These are phyloP conservation scores for Doryteuthis pealeii DNA, from an alignment of 1,140 invertebrate genomes.

Conservation along the genomic window DNA sequence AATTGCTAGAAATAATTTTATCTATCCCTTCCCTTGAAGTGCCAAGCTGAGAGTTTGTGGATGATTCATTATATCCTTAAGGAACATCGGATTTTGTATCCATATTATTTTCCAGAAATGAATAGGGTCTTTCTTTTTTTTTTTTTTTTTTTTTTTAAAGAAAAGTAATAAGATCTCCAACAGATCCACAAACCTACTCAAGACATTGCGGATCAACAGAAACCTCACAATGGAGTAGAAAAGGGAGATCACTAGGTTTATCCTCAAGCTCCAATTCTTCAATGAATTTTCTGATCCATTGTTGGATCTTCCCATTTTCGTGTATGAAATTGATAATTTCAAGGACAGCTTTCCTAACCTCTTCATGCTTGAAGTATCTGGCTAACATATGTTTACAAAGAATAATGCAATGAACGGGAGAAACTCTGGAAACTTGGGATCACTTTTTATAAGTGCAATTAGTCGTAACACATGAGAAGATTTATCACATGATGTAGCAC, in stretches of 20 bases:
- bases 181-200: background rate
- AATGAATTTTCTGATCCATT: background rate
- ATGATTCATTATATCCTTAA: background rate
- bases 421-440: no score
- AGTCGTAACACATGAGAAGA: no score
- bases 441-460: no score
- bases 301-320: background rate
- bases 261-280: no score
- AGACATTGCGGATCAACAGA: background rate
- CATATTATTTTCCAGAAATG: background rate
- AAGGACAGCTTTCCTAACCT: background rate
- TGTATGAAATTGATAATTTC: no score
- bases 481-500: no score
- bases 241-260: no score
- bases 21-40: background rate
- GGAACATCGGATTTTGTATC: background rate
- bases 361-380: background rate
- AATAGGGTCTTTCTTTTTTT: background rate
- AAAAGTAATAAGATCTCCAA: background rate
- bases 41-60: background rate
- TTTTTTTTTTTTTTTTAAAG: background rate
- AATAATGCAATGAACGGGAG: background rate
- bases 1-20: background rate
- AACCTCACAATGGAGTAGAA: background rate
- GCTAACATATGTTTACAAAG: background rate